Percentiles rank a stretch among this genome's conserved stretches.
Conservation (phyloP, 2,888 invertebrate species). For the Thyatira batis region DNA sequence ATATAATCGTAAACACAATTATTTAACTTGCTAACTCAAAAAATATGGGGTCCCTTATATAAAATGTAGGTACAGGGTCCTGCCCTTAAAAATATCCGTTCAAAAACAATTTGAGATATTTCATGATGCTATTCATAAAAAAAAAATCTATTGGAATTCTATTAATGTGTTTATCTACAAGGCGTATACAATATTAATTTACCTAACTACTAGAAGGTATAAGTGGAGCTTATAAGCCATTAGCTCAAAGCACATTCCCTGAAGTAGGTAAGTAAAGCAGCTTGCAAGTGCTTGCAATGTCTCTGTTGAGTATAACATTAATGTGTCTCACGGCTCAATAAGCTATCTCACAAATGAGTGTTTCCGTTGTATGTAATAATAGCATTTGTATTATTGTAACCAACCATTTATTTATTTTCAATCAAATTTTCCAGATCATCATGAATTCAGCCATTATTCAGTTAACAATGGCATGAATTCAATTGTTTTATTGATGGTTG, state of each 20-base stretch:
- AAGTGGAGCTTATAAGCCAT: conserved; percentile 6
- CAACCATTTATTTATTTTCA: not conserved
- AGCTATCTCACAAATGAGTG: conserved; percentile 9
- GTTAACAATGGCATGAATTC: too few species aligned
- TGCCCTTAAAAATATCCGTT: too few species aligned
- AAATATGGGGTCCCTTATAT: not conserved
- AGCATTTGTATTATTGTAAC: not conserved
- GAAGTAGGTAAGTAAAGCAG: conserved; percentile 16
- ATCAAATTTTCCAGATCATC: too few species aligned
- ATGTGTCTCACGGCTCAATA: conserved; percentile 27
- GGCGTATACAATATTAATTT: not conserved
- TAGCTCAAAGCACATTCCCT: conserved; percentile 10
- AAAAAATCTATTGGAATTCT: too few species aligned
- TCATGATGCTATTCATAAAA: too few species aligned
- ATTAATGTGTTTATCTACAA: too few species aligned
- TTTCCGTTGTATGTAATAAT: conserved; percentile 17
- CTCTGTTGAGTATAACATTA: conserved; percentile 31
- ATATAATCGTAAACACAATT: not conserved
- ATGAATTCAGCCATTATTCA: too few species aligned
- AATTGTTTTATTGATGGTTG: too few species aligned
- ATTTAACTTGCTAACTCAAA: not conserved
- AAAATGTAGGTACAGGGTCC: too few species aligned
- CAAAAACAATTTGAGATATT: too few species aligned
- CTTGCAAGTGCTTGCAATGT: conserved; percentile 15
- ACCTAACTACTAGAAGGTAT: not conserved